Conservation (phyloP, 2,888 invertebrate genomes). For the Eupelmus urozonus region DNA sequence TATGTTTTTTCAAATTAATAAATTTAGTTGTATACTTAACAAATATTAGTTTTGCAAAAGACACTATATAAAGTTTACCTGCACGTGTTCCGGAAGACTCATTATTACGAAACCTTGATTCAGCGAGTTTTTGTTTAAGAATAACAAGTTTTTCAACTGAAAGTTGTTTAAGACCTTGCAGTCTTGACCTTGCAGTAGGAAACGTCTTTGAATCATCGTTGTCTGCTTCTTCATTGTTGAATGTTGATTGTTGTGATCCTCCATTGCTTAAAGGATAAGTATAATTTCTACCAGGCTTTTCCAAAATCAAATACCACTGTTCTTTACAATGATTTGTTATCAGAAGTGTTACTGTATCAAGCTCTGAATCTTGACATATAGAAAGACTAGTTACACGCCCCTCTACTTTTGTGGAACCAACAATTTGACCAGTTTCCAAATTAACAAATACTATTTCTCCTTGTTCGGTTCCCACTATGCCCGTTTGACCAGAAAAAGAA, state of each 20-base stretch:
- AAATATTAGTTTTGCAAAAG: too few species aligned
- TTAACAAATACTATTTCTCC: constrained; percentile 85
- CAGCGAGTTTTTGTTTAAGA: constrained; percentile 82
- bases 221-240: constrained; percentile 65
- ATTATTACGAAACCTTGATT: constrained; percentile 76
- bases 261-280: constrained; percentile 80
- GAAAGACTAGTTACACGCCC: constrained; percentile 82
- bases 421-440: constrained; percentile 83
- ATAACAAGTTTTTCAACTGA: constrained; percentile 84
- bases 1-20: neutral
- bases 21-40: too few species aligned
- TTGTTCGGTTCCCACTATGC: constrained; percentile 75
- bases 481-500: constrained; percentile 72
- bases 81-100: constrained; percentile 34
- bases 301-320: constrained; percentile 90
- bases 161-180: constrained; percentile 83
- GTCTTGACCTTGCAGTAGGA: constrained; percentile 78
- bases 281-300: constrained; percentile 86
- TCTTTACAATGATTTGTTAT: constrained; percentile 86
- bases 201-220: constrained; percentile 73
- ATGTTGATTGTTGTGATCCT: constrained; percentile 32
- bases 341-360: constrained; percentile 82
- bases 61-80: constrained; percentile 34
- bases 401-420: constrained; percentile 83
- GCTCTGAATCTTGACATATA: constrained; percentile 85